phyloP scores from a whole-genome alignment of 2,888 invertebrate species.

The Limenitis camilla region DNA sequence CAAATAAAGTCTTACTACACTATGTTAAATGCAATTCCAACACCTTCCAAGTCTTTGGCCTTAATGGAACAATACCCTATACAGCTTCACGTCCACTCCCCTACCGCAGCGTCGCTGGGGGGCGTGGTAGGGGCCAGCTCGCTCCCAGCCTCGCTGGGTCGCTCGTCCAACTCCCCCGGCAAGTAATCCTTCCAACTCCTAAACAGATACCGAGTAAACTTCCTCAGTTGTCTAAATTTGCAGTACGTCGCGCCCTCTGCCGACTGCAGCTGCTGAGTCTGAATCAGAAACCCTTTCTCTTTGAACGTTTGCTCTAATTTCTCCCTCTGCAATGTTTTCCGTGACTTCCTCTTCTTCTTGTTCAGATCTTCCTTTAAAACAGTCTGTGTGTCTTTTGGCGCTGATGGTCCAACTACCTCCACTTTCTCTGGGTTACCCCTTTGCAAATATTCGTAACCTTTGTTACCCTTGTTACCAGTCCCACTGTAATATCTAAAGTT shows the following conservation, averaged over 20 bases:
- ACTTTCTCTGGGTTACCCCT: constrained; percentile 76
- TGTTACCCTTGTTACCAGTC: constrained; percentile 87
- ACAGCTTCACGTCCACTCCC: constrained; percentile 39
- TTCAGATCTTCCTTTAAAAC: constrained; percentile 54
- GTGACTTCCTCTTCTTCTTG: constrained; percentile 81
- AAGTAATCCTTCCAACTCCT: constrained; percentile 95
- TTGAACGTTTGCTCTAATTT: constrained; percentile 94
- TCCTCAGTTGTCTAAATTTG: constrained; percentile 91
- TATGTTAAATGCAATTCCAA: constrained; percentile 4
- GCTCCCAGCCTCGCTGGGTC: constrained; percentile 22
- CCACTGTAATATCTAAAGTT: constrained; percentile 92
- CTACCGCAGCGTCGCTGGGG: constrained; percentile 32
- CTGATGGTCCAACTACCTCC: constrained; percentile 21
- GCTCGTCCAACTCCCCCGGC: constrained; percentile 80
- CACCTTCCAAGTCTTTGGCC: neutral
- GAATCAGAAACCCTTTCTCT: constrained; percentile 93
- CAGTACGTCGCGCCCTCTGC: constrained; percentile 96
- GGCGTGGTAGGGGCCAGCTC: constrained; percentile 24
- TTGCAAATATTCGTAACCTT: constrained; percentile 86
- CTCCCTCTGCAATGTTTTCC: constrained; percentile 88
- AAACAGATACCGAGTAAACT: constrained; percentile 92
- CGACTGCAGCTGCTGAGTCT: constrained; percentile 93
- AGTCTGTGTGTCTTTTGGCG: constrained; percentile 31
- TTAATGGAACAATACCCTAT: neutral
- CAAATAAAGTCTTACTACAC: constrained; percentile 8